phyloP scores from a whole-genome alignment of 2,113 vertebrate species.

The Heterocephalus glaber region DNA sequence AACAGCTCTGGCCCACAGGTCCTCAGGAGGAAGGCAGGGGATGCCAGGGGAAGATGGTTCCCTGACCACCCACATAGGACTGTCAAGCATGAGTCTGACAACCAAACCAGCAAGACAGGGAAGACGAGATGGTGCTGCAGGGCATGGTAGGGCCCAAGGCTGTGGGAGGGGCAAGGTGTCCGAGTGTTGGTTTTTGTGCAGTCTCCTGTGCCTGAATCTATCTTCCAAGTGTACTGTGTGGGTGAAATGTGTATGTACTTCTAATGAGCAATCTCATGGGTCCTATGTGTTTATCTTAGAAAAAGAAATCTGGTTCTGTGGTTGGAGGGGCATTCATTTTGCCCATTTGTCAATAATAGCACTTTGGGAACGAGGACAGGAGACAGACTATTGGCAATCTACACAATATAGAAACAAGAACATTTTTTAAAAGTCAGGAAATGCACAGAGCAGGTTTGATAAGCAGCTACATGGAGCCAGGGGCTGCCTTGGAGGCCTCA shows the following conservation, averaged over 20 bases:
- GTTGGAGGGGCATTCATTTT: background rate
- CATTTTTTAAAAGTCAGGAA: background rate
- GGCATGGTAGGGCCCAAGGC: background rate
- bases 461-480: background rate
- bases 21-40: background rate
- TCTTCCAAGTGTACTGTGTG: background rate
- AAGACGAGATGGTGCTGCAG: background rate
- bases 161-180: background rate
- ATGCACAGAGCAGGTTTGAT: background rate
- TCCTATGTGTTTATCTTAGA: too few relatives aligned
- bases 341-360: background rate
- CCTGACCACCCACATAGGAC: background rate
- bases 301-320: background rate
- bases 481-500: background rate
- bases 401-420: background rate
- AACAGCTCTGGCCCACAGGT: too few relatives aligned
- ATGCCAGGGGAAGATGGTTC: background rate
- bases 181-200: background rate
- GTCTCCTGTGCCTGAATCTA: background rate
- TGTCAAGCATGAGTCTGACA: background rate
- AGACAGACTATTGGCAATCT: background rate
- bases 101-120: background rate
- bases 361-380: background rate
- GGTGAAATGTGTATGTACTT: rapidly evolving
- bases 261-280: background rate